Evolutionary conservation across 2,113 vertebrate species (phyloP).

Genomic region (Apodemus sylvaticus): DNA sequence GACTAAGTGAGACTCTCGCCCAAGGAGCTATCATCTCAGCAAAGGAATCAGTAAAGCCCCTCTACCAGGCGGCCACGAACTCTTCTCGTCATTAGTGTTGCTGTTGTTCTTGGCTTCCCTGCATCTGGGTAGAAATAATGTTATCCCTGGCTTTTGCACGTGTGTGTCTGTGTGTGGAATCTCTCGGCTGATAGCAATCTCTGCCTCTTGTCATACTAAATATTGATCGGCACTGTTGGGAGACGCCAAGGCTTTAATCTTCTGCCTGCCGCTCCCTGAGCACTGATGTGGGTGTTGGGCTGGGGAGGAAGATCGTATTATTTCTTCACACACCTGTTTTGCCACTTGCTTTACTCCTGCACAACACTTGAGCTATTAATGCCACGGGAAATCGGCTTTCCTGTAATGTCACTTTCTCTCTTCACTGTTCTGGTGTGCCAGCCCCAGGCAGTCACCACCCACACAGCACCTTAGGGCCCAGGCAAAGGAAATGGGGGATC

Average conservation of each 20-base stretch:
- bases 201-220: conserved; percentile 78
- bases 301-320: conserved; percentile 43
- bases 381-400: background rate
- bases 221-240: conserved; percentile 79
- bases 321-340: conserved; percentile 64
- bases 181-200: conserved; percentile 76
- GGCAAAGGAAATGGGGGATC: background rate
- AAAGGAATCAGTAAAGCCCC: conserved; percentile 69
- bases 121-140: conserved; percentile 71
- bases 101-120: conserved; percentile 59
- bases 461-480: background rate
- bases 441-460: background rate
- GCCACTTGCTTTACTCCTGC: background rate
- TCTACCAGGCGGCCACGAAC: conserved; percentile 48
- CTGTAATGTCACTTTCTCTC: conserved; percentile 33
- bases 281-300: accelerated
- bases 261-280: conserved; percentile 29
- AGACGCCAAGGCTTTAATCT: conserved; percentile 69
- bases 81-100: conserved; percentile 28
- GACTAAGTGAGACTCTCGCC: conserved; percentile 72
- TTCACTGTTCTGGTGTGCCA: conserved; percentile 12
- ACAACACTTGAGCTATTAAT: conserved; percentile 42
- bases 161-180: background rate
- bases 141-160: conserved; percentile 43
- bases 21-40: conserved; percentile 75